Base-by-base conservation (phyloP, 2,888 invertebrate genomes). In the Polyommatus iphigenia region DNA sequence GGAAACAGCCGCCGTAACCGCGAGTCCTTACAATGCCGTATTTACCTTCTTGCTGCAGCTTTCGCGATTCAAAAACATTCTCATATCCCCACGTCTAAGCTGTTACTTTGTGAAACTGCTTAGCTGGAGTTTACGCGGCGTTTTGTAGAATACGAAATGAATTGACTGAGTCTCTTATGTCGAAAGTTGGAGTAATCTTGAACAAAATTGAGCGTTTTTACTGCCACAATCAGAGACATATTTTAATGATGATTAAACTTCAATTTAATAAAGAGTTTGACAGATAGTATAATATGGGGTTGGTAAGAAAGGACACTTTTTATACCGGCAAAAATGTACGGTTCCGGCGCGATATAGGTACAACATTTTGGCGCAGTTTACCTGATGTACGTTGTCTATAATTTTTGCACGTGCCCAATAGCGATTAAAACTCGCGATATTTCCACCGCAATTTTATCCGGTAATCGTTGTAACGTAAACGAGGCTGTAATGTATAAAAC, bases 1-100 rank as follows among this genome's bases (percentile, higher is more conserved):
- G 75, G 75, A 54, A 7, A 54, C 75, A 32, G 50, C 15, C 46
- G 2, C 24, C 2, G 20, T 41, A 72, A 41, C 41, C 41, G 72
- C 72, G n/a, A 29, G 71, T 24, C 54, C 75, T 7, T 10, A 75
- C 54, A 75, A 75, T 75, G 50, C 20, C 4, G 18, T 32, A 18
- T 67, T 67, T 67, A 67, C 67, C 18, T 67, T 15, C 67, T 29
- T 15, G 13, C 24, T 32, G 18, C 67, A 10, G 67, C 13, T 15
- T 54, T 29, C 67, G 67, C 67, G 67, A 32, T 29, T 67, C 67
- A 67, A 67, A 67, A 67, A 67, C 67, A 32, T 67, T 67, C 67
- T 67, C 67, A 67, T 67, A 67, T 67, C 29, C 67, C 6, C 13
- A 62, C 29, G 67, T 67, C 67, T 24, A 24, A 24, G 62, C 62